Percentiles rank a stretch among this genome's conserved stretches.
These are phyloP conservation scores for Priocnemis perturbator DNA, from an alignment of 2,888 invertebrate species.

Conservation along the genomic window DNA sequence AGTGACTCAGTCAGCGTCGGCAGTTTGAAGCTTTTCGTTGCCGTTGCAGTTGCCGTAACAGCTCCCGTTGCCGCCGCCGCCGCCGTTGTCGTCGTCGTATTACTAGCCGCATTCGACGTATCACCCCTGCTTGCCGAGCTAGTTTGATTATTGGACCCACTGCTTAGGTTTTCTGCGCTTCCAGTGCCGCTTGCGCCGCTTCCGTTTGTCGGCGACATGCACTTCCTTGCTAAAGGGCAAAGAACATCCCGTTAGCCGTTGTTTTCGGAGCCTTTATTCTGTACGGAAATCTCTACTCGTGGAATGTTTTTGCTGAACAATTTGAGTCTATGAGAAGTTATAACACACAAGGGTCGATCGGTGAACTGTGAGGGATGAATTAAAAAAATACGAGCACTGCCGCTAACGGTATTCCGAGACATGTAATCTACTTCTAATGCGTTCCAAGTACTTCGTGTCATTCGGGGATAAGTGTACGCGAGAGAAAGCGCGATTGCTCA, in stretches of 20 bases:
- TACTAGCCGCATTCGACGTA: constrained; percentile 75
- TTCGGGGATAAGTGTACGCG: too few relatives aligned
- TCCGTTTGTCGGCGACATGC: constrained; percentile 76
- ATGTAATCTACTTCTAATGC: too few relatives aligned
- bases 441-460: too few relatives aligned
- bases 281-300: not conserved
- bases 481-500: too few relatives aligned
- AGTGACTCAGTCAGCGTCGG: constrained; percentile 80
- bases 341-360: too few relatives aligned
- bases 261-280: not conserved
- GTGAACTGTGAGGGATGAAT: too few relatives aligned
- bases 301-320: too few relatives aligned
- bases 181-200: constrained; percentile 80
- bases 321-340: too few relatives aligned
- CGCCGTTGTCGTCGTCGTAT: constrained; percentile 51
- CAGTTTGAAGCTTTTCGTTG: constrained; percentile 74
- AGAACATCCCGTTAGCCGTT: not conserved
- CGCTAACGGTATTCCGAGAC: too few relatives aligned
- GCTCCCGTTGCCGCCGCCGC: too few relatives aligned
- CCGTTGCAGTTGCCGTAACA: constrained; percentile 3
- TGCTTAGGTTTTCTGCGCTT: constrained; percentile 80
- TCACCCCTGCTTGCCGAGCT: constrained; percentile 75
- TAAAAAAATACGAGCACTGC: too few relatives aligned
- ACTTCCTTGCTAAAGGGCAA: constrained; percentile 69
- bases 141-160: constrained; percentile 78